Evolutionary conservation across 2,888 invertebrate genomes (phyloP).

Genomic region (Leucophenga maculata): DNA sequence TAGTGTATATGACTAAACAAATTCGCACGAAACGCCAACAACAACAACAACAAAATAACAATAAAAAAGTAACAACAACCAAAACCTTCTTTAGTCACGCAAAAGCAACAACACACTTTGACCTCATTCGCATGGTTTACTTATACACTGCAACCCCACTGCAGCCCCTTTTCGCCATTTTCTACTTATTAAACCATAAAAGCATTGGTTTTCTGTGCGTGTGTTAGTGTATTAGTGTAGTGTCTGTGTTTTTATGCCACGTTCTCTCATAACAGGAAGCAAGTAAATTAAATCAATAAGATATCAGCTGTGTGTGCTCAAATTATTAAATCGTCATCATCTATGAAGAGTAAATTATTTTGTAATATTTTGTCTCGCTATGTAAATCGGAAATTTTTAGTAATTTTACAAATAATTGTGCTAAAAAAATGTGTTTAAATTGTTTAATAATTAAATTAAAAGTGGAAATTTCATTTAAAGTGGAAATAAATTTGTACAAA

Average conservation of each 20-base stretch:
- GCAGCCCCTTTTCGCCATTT: not conserved
- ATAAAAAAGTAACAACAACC: not conserved
- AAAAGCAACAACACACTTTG: constrained; percentile 52
- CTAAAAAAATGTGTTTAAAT: no score
- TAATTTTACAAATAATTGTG: no score
- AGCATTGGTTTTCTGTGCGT: constrained; percentile 3
- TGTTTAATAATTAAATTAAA: no score
- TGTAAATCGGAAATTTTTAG: no score
- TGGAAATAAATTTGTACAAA: not conserved
- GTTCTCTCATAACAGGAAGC: constrained; percentile 42
- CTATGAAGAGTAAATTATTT: no score
- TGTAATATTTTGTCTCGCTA: no score
- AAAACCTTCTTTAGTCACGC: constrained; percentile 30
- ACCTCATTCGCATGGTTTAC: constrained; percentile 49
- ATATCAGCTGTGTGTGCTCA: constrained; percentile 42
- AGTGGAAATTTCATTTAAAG: not conserved
- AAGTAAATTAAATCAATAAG: constrained; percentile 51
- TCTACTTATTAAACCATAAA: not conserved
- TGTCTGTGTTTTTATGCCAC: constrained; percentile 4
- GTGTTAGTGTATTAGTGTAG: constrained; percentile 23
- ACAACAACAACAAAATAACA: not conserved
- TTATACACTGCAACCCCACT: not conserved
- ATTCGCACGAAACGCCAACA: no score
- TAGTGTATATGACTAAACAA: no score
- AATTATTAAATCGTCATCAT: not conserved